Evolutionary conservation across 2,888 invertebrate genomes (phyloP).

Genomic region (Platycnemis pennipes): DNA sequence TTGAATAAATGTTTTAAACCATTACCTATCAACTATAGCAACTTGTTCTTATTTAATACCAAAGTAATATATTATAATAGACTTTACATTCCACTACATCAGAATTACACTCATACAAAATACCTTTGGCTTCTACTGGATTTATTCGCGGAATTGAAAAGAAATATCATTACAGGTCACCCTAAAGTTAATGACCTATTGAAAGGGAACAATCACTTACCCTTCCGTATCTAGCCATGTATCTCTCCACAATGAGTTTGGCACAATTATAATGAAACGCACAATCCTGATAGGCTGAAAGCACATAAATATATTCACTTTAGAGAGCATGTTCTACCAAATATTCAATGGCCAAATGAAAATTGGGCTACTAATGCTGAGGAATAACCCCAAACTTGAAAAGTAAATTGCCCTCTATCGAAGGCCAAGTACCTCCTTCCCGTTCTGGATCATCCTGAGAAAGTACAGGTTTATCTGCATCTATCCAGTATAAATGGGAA

Average conservation of each 20-base stretch:
- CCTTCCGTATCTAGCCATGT: slow-evolving; percentile 83
- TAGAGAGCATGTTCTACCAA: background rate
- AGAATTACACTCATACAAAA: too few species aligned
- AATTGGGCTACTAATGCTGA: background rate
- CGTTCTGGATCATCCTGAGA: slow-evolving; percentile 82
- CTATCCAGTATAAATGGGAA: slow-evolving; percentile 84
- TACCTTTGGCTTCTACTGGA: too few species aligned
- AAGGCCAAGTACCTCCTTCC: slow-evolving; percentile 77
- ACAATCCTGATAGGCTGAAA: slow-evolving; percentile 84
- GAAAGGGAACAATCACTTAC: slow-evolving; percentile 77
- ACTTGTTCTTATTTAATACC: too few species aligned
- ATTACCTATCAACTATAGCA: too few species aligned
- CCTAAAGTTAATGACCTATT: too few species aligned
- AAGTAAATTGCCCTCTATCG: background rate
- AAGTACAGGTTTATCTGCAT: slow-evolving; percentile 82
- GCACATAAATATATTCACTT: slow-evolving; percentile 69
- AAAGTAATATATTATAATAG: too few species aligned
- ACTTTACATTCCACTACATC: too few species aligned
- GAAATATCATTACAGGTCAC: too few species aligned
- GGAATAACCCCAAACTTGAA: background rate
- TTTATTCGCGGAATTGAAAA: too few species aligned
- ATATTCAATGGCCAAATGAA: background rate
- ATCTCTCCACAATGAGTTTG: slow-evolving; percentile 82
- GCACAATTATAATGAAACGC: slow-evolving; percentile 83
- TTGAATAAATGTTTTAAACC: too few species aligned